Base-by-base conservation (phyloP, 1,140 invertebrate genomes). In the Anoplolepis gracilipes region DNA sequence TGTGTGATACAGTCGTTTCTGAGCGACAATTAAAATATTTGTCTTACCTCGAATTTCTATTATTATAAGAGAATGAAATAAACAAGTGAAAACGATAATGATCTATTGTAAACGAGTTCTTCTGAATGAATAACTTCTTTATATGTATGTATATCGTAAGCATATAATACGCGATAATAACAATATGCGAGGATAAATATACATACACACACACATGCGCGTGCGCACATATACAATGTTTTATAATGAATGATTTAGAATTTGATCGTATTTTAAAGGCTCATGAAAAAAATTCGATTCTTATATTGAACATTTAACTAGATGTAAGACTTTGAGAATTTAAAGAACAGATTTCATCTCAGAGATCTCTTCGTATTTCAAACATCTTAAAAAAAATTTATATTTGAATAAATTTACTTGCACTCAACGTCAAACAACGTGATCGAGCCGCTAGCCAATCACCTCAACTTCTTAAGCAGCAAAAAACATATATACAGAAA, bases 11-110 rank as follows among this genome's bases (percentile, higher is more conserved):
- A 55, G 28, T 33, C 78, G 67, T 28, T 57, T 61, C 28, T 19
- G 2, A 46, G 65, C 28, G 67, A 72, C 78, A 82, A n/a, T n/a
- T n/a, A n/a, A n/a, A 82, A 82, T 82, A 82, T 82, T 82, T 82
- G 65, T 72, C 67, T 73, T 73, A 53, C 73, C 53, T 73, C 36
- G 28, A 30, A 11, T 72, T 70, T 72, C 36, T 25, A 19, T 33
- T 28, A 25, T 72, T 73, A 46, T 7, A 16, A 36, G n/a, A n/a
- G 28, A 33, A 22, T 16, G 30, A 36, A 46, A 46, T 25, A 25
- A 46, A 61, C 30, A 36, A 59, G 46, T 28, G 25, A 30, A 61
- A 61, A 55, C 16, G 28, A 82, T 16, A 55, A 46, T 28, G 36
- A 73, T 72, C 10, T 36, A 53, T 49, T 49, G n/a, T 36, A 28